Conservation (phyloP, 2,888 invertebrate genomes). For the Myathropa florea region DNA sequence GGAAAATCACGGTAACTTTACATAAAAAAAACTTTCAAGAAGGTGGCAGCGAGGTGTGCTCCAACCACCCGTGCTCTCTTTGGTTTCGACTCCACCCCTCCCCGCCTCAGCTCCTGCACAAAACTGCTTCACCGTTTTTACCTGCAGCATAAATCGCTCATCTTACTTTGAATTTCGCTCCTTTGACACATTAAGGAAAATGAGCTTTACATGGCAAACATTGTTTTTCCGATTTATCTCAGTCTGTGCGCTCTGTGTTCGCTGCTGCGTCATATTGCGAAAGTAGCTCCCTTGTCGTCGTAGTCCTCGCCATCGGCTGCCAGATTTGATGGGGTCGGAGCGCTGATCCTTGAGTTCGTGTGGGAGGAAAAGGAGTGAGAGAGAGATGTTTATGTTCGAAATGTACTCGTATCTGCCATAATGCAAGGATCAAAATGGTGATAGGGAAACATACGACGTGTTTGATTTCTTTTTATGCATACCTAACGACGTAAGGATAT, state of each 20-base stretch:
- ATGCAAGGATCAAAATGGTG: conserved; percentile 38
- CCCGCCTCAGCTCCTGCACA: background rate
- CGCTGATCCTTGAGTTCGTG: no score
- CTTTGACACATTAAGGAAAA: conserved; percentile 70
- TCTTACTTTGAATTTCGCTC: conserved; percentile 67
- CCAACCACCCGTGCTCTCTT: conserved; percentile 2
- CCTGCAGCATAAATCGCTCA: conserved; percentile 68
- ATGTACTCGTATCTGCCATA: conserved; percentile 3
- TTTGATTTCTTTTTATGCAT: conserved; percentile 46
- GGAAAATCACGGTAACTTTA: conserved; percentile 57
- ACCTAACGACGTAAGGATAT: conserved; percentile 49
- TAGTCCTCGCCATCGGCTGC: background rate
- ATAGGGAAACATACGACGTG: conserved; percentile 35
- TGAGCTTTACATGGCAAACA: conserved; percentile 68
- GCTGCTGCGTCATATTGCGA: conserved; percentile 21
- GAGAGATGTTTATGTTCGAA: background rate
- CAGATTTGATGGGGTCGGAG: background rate
- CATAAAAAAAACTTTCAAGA: conserved; percentile 49
- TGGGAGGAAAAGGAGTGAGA: background rate
- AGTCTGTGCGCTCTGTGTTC: conserved; percentile 26
- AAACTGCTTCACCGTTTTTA: conserved; percentile 23
- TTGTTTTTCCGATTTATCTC: conserved; percentile 69
- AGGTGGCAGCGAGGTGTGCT: conserved; percentile 14
- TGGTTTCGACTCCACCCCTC: background rate
- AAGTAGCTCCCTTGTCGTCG: conserved; percentile 20